A percentile compares a stretch with the other conserved stretches of the same genome.
Conservation (phyloP, 2,797 vertebrate genomes). For the Trematomus bernacchii region DNA sequence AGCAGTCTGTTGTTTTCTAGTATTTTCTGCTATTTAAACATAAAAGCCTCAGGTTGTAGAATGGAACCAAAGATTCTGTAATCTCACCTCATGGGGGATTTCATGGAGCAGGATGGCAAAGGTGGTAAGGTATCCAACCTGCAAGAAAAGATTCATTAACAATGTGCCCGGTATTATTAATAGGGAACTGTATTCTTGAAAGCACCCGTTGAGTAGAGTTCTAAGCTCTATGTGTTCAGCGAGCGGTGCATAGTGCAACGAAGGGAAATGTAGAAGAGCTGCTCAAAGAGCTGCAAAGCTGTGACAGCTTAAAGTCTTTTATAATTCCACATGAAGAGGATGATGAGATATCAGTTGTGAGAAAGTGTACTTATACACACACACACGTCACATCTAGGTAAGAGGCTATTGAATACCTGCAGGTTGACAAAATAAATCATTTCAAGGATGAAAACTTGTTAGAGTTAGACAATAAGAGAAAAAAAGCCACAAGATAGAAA, state of each 20-base stretch:
- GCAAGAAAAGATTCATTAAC: conserved; percentile 55
- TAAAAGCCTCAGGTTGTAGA: not conserved
- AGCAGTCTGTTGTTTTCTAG: not conserved
- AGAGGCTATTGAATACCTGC: not conserved
- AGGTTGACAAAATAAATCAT: not conserved
- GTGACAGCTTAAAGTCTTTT: not conserved
- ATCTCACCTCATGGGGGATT: conserved; percentile 97
- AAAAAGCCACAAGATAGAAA: not conserved
- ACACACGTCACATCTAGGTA: not conserved
- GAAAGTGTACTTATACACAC: not conserved
- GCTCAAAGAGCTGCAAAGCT: not conserved
- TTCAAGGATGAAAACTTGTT: not conserved
- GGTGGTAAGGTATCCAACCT: conserved; percentile 97
- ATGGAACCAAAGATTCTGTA: not conserved
- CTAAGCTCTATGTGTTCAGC: conserved; percentile 3
- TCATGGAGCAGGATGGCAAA: conserved; percentile 97
- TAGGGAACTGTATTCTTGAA: not conserved
- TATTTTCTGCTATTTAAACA: conserved; percentile 11
- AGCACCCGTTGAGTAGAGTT: not conserved
- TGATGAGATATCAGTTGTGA: conserved; percentile 1
- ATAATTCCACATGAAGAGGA: not conserved
- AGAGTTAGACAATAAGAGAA: not conserved
- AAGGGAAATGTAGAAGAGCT: conserved; percentile 12
- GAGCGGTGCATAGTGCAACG: not conserved
- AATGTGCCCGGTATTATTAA: not conserved